Percentiles rank a stretch among this genome's conserved stretches.
Evolutionary conservation across 2,113 vertebrate genomes (phyloP).

Genomic region (Gadus chalcogrammus): DNA sequence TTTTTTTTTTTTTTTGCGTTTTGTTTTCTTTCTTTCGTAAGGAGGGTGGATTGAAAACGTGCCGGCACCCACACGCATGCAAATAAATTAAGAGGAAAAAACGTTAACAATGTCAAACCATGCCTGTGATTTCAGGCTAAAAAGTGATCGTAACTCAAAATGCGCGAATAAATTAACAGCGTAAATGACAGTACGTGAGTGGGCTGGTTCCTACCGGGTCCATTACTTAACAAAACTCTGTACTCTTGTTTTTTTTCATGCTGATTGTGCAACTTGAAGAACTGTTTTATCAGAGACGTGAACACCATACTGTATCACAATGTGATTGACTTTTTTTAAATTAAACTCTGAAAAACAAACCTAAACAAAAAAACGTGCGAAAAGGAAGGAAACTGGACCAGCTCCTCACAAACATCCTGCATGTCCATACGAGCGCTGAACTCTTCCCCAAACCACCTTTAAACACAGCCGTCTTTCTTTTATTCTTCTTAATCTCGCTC

Average conservation of each 20-base stretch:
- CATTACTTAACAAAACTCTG: conserved; percentile 27
- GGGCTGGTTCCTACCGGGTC: conserved; percentile 34
- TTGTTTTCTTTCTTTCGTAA: conserved; percentile 17
- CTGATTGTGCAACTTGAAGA: conserved; percentile 42
- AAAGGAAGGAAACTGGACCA: no score
- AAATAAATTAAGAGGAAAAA: conserved; percentile 71
- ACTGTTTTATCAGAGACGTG: no score
- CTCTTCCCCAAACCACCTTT: no score
- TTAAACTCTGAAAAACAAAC: no score
- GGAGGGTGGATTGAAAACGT: conserved; percentile 37
- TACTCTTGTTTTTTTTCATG: conserved; percentile 23
- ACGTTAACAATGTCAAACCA: conserved; percentile 50
- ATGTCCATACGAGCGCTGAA: no score
- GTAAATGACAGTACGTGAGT: conserved; percentile 53
- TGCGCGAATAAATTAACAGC: conserved; percentile 59
- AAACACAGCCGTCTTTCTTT: no score
- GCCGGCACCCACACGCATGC: conserved; percentile 40
- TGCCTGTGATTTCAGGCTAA: conserved; percentile 50
- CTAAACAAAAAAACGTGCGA: no score
- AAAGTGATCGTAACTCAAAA: conserved; percentile 41
- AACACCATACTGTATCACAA: no score
- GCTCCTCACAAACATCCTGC: no score
- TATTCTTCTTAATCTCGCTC: no score
- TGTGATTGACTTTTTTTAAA: no score
- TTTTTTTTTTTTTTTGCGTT: conserved; percentile 9